phyloP scores from a whole-genome alignment of 2,797 vertebrate species.

The Pangasius sanitwongsei region DNA sequence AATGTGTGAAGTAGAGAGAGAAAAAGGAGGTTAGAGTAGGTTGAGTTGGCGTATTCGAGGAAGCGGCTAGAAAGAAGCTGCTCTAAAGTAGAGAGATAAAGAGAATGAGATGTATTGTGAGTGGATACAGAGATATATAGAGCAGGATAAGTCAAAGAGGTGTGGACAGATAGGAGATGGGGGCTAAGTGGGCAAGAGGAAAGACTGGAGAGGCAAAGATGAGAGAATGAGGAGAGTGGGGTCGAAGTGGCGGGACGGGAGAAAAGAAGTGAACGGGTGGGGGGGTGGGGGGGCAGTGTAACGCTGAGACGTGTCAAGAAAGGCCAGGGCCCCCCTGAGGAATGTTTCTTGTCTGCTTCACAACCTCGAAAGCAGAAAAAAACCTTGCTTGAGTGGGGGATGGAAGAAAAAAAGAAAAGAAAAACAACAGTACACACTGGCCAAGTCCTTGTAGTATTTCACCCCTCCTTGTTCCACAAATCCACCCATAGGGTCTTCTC shows the following conservation, averaged over 20 bases:
- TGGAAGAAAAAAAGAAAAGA: conserved; percentile 55
- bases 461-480: conserved; percentile 52
- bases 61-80: not conserved
- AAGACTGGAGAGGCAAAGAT: conserved; percentile 34
- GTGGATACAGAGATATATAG: not conserved
- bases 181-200: conserved; percentile 43
- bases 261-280: conserved; percentile 13
- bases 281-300: conserved; percentile 60
- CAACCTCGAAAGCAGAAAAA: conserved; percentile 65
- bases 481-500: conserved; percentile 43
- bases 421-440: conserved; percentile 57
- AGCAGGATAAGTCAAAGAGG: conserved; percentile 28
- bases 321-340: conserved; percentile 82
- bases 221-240: conserved; percentile 37
- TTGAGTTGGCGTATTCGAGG: not conserved
- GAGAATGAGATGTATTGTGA: conserved; percentile 3
- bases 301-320: conserved; percentile 81
- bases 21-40: conserved; percentile 4
- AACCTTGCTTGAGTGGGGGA: conserved; percentile 46
- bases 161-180: conserved; percentile 33
- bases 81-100: not conserved
- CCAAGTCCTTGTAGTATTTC: conserved; percentile 57
- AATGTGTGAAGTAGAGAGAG: not conserved
- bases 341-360: conserved; percentile 83
- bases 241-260: conserved; percentile 34